Base-by-base conservation (phyloP, 2,797 vertebrate genomes). In the Oryzias sinensis region DNA sequence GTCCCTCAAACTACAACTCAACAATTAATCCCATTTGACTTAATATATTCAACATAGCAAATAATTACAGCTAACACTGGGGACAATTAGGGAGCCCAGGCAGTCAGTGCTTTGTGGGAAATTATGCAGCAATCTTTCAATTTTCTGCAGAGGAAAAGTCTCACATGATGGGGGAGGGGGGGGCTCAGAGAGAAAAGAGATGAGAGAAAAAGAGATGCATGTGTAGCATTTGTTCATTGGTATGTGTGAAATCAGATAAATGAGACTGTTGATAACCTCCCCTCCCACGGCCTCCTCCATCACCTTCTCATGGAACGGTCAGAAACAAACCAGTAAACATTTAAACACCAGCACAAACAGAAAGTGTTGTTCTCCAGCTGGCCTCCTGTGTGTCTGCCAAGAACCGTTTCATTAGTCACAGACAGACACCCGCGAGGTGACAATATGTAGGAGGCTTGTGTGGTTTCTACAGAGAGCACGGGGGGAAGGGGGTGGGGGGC, bases 341-440 rank as follows among this genome's bases (percentile, higher is more conserved):
- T 55, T 56, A 40, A 54, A 58, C 41, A 59, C 25, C 42, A 65
- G 16, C 18, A 49, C n/a, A 56, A 52, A 6, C 41, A 25, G n/a
- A 45, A 63, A 52, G n/a, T 9, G 48, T 59, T 15, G 5, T 59
- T 72, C 49, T 67, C 44, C 24, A 61, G 53, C 65, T 65, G 53
- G 66, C 66, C 53, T 71, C 41, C 51, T 69, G 57, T 56, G 53
- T 51, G 25, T 68, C 53, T 57, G 57, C 56, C 53, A 65, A 71
- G 49, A 68, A 67, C 40, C 44, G 72, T 70, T 74, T 72, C 62
- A 80, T 82, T 74, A 75, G 77, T 69, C 74, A 78, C 47, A 71
- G 44, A 72, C 55, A 20, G 54, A 53, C 43, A 60, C 22, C 22
- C 33, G 29, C 56, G 55, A 18, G 46, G 47, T 63, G 61, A 49